Conservation (phyloP, 2,888 invertebrate genomes). For the Rugalucina vietnamica region DNA sequence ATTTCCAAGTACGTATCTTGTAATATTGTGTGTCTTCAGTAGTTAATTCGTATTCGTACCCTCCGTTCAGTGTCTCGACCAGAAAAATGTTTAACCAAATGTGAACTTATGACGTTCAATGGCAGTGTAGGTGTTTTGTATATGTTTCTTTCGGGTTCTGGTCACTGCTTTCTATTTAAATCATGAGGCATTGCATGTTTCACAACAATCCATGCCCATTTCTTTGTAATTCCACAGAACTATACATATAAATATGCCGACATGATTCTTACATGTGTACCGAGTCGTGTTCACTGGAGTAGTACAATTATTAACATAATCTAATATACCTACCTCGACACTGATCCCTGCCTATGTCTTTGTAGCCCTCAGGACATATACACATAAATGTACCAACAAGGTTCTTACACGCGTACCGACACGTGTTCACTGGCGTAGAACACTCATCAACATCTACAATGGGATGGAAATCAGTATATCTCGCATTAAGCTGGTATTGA, state of each 20-base stretch:
- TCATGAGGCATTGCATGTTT: no score
- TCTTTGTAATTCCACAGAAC: constrained; percentile 89
- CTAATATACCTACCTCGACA: constrained; percentile 76
- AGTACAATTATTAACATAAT: constrained; percentile 92
- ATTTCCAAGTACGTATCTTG: no score
- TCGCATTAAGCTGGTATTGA: no score
- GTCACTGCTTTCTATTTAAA: no score
- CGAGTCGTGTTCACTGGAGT: constrained; percentile 91
- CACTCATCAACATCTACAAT: constrained; percentile 97
- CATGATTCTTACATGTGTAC: constrained; percentile 93
- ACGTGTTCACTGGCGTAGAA: constrained; percentile 89
- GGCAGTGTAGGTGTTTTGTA: no score
- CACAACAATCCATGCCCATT: constrained; percentile 86
- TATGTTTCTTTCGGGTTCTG: no score
- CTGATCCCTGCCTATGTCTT: constrained; percentile 86
- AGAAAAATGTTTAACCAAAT: no score
- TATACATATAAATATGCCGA: constrained; percentile 93
- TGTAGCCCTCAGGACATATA: constrained; percentile 90
- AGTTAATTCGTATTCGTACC: no score
- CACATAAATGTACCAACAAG: constrained; percentile 93
- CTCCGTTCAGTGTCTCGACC: no score
- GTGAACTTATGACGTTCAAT: no score
- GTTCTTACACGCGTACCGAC: constrained; percentile 93
- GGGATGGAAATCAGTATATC: no score
- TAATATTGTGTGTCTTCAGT: no score